Percentiles rank a stretch among this genome's conserved stretches.
Evolutionary conservation across 1,140 invertebrate species (phyloP).

Genomic region (Caenorhabditis inopinata): DNA sequence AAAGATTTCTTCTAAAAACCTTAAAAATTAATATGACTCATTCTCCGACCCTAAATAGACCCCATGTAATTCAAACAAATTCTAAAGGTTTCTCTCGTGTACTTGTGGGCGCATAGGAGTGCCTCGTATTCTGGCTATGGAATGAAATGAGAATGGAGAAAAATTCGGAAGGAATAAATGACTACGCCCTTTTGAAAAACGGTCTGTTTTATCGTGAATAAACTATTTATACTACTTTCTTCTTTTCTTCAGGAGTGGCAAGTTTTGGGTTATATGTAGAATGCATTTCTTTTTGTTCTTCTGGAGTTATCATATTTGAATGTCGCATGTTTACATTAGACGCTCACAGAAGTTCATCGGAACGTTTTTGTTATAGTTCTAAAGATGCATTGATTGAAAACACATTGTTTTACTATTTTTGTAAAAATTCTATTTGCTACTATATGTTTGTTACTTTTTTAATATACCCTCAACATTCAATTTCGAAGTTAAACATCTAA

Average conservation of each 20-base stretch:
- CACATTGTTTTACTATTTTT: no score
- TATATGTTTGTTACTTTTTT: background rate
- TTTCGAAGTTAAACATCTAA: no score
- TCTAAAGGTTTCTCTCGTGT: background rate
- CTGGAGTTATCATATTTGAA: no score
- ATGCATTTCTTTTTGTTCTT: no score
- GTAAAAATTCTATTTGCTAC: no score
- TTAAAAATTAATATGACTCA: background rate
- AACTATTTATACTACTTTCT: no score
- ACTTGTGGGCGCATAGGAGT: background rate
- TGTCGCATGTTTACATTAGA: no score
- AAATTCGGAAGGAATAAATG: background rate
- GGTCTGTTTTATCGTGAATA: background rate
- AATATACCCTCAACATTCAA: background rate
- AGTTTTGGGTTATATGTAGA: no score
- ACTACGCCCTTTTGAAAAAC: background rate
- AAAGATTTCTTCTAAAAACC: background rate
- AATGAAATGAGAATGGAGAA: background rate
- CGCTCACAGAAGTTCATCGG: no score
- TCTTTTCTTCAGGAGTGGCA: no score
- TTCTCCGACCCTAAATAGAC: background rate
- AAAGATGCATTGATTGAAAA: no score
- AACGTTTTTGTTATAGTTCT: no score
- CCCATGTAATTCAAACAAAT: constrained; percentile 18
- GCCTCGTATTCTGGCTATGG: background rate